Evolutionary conservation across 2,888 invertebrate genomes (phyloP).

Genomic region (Alitta virens): DNA sequence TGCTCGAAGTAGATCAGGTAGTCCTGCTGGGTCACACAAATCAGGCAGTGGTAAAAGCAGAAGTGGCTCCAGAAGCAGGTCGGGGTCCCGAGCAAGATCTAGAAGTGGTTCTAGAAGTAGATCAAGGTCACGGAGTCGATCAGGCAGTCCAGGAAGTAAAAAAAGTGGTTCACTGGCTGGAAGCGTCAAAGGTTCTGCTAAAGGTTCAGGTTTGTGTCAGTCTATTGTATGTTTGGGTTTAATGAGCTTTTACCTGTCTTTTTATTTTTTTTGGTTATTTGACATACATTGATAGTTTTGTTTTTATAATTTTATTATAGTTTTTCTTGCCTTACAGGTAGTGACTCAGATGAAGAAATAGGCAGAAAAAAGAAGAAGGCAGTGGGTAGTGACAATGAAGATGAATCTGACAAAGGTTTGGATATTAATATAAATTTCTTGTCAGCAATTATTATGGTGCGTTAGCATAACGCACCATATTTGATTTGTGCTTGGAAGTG

Average conservation of each 20-base stretch:
- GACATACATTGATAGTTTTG: not conserved
- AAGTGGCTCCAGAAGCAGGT: slow-evolving; percentile 27
- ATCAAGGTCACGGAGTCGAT: slow-evolving; percentile 30
- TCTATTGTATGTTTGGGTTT: not conserved
- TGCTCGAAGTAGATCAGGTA: slow-evolving; percentile 4
- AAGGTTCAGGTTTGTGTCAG: not conserved
- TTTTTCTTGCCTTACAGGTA: not conserved
- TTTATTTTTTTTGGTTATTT: not conserved
- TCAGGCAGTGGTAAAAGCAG: slow-evolving; percentile 25
- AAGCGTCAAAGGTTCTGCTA: not conserved
- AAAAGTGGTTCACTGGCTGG: not conserved
- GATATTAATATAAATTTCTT: too few relatives aligned
- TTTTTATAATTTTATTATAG: too few relatives aligned
- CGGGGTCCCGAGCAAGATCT: slow-evolving; percentile 24
- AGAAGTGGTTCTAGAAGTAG: slow-evolving; percentile 32
- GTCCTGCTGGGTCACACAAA: slow-evolving; percentile 1
- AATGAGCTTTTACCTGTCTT: not conserved
- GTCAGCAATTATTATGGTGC: too few relatives aligned
- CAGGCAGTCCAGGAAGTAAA: not conserved
- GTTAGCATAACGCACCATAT: too few relatives aligned
- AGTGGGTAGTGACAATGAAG: slow-evolving; percentile 26
- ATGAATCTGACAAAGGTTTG: not conserved
- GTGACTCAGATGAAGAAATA: slow-evolving; percentile 19
- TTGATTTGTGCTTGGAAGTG: too few relatives aligned
- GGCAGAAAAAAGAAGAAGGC: slow-evolving; percentile 34